A percentile compares a stretch with the other conserved stretches of the same genome.
Evolutionary conservation across 2,797 vertebrate genomes (phyloP).

Genomic region (Pteropus rufus): DNA sequence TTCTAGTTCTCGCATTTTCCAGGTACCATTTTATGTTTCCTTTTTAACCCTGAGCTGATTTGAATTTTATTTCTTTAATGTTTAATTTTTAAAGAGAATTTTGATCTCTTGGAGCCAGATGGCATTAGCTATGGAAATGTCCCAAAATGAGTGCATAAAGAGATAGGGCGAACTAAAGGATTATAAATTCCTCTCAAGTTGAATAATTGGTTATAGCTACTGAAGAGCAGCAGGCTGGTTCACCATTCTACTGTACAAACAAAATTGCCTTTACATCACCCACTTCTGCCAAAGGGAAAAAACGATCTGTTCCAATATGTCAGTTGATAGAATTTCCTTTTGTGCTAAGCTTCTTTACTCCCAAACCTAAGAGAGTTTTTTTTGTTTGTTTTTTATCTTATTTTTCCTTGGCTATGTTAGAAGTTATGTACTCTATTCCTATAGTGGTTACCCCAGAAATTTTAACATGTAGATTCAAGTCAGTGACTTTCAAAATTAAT

Average conservation of each 20-base stretch:
- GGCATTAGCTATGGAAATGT: background rate
- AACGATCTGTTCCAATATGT: background rate
- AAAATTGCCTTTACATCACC: background rate
- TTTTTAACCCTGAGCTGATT: background rate
- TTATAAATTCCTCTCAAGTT: background rate
- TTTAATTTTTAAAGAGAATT: background rate
- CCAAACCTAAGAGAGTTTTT: background rate
- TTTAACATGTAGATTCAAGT: background rate
- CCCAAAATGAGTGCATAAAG: background rate
- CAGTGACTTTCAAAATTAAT: background rate
- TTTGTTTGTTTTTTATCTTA: background rate
- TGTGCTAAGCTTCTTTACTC: background rate
- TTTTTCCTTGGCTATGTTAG: background rate
- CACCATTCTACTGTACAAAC: background rate
- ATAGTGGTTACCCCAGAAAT: background rate
- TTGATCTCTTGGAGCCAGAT: conserved; percentile 7
- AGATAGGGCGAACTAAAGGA: background rate
- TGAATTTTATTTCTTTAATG: background rate
- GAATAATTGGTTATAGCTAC: background rate
- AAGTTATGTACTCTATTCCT: background rate
- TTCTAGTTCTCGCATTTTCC: background rate
- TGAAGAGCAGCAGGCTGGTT: background rate
- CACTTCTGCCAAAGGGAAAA: background rate
- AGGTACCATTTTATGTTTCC: background rate
- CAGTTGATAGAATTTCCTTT: background rate